Percentiles rank a stretch among this genome's conserved stretches.
Evolutionary conservation across 1,140 invertebrate species (phyloP).

Genomic region (Zophobas morio): DNA sequence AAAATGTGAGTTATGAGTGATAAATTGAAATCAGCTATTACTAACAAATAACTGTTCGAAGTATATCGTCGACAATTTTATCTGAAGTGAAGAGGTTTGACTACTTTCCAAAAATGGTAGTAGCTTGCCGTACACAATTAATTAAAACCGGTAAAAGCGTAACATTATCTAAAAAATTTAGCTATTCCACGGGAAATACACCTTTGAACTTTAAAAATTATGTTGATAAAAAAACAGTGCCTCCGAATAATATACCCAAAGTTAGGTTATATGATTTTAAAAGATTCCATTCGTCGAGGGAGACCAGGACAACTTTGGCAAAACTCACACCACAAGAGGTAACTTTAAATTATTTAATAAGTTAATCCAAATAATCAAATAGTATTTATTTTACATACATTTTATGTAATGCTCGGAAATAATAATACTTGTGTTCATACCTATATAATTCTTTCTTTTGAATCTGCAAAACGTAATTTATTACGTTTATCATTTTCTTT

Average conservation of each 20-base stretch:
- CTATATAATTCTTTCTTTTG: neutral
- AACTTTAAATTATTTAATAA: slow-evolving; percentile 47
- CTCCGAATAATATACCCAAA: slow-evolving; percentile 1
- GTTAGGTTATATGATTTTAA: slow-evolving; percentile 50
- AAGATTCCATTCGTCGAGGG: slow-evolving; percentile 59
- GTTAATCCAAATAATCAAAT: neutral
- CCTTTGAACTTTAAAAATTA: slow-evolving; percentile 43
- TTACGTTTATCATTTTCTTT: slow-evolving; percentile 16
- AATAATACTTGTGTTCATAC: too few species aligned
- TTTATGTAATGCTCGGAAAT: too few species aligned
- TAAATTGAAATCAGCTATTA: neutral
- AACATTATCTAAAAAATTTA: slow-evolving; percentile 52
- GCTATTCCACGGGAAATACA: slow-evolving; percentile 33
- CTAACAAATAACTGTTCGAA: neutral
- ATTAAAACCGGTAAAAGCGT: slow-evolving; percentile 53
- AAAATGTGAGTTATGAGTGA: slow-evolving; percentile 23
- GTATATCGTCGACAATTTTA: neutral
- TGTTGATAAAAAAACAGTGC: slow-evolving; percentile 23
- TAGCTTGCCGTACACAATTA: slow-evolving; percentile 50
- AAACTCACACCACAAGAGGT: slow-evolving; percentile 65
- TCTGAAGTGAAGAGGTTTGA: neutral
- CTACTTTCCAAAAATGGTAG: slow-evolving; percentile 52
- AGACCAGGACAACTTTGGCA: slow-evolving; percentile 54
- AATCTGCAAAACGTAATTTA: neutral
- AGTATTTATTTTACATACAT: too few species aligned